Conservation (phyloP, 2,888 invertebrate genomes). For the Sphinx pinastri region DNA sequence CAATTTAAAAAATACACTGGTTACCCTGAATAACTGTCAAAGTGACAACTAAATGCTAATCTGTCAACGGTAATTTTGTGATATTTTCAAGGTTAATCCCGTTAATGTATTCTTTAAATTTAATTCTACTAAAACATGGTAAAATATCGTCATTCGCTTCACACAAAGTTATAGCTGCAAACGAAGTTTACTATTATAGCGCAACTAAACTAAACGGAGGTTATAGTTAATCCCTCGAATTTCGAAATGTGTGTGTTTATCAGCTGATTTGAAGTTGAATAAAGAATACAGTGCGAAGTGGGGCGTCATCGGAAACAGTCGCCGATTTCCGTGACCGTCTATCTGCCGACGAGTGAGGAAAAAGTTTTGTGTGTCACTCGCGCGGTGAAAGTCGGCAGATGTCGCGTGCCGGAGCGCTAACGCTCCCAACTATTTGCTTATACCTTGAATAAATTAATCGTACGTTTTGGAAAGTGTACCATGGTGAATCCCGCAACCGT, state of each 20-base stretch:
- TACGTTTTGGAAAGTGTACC: conserved; percentile 49
- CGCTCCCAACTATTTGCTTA: conserved; percentile 44
- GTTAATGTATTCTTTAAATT: neutral
- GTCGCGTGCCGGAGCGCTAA: conserved; percentile 51
- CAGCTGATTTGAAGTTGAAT: too few relatives aligned
- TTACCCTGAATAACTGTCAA: neutral
- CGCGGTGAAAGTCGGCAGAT: conserved; percentile 63
- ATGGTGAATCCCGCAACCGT: conserved; percentile 41
- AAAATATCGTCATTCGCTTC: neutral
- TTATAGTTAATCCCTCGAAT: too few relatives aligned
- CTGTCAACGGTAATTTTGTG: too few relatives aligned
- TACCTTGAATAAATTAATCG: conserved; percentile 59
- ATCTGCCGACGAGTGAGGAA: conserved; percentile 9
- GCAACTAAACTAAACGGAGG: too few relatives aligned
- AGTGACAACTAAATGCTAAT: too few relatives aligned
- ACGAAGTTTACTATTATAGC: too few relatives aligned
- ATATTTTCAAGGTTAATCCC: neutral
- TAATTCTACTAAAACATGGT: neutral
- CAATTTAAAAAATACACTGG: too few relatives aligned
- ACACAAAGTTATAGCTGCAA: neutral
- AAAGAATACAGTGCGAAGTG: conserved; percentile 5
- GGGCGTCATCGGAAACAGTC: conserved; percentile 11
- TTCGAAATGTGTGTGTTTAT: too few relatives aligned
- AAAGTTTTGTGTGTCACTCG: conserved; percentile 28
- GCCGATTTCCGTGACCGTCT: neutral